Conservation (phyloP, 92 coral and sea anemone species). For the Porites evermanni region DNA sequence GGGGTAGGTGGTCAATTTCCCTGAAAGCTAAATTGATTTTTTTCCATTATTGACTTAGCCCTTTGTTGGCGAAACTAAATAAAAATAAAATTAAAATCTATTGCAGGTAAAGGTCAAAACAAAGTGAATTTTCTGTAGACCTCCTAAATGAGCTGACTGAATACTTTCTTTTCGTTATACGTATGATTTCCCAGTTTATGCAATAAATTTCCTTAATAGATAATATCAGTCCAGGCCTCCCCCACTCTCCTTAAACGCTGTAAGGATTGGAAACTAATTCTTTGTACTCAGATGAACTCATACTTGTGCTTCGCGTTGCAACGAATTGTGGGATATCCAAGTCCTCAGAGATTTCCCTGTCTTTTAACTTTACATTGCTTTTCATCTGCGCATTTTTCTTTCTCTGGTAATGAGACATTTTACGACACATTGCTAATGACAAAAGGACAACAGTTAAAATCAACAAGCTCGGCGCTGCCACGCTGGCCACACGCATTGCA, state of each 20-base stretch:
- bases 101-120: no score
- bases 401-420: conserved; percentile 41
- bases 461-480: conserved; percentile 73
- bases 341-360: background rate
- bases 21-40: no score
- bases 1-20: no score
- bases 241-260: conserved; percentile 4
- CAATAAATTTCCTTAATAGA: no score
- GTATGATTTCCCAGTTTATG: no score
- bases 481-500: conserved; percentile 89
- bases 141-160: no score
- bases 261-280: conserved; percentile 23
- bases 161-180: no score
- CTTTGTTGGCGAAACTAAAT: no score
- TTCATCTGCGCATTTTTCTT: background rate
- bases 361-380: no score
- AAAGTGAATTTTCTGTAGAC: no score
- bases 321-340: background rate
- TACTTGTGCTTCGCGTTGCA: background rate
- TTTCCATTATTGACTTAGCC: no score
- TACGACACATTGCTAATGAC: conserved; percentile 45
- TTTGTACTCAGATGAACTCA: conserved; percentile 1
- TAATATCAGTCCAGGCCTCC: background rate
- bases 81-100: no score
- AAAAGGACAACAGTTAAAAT: conserved; percentile 62